Conservation (phyloP, 2,113 vertebrate genomes). For the Prochilodus magdalenae region DNA sequence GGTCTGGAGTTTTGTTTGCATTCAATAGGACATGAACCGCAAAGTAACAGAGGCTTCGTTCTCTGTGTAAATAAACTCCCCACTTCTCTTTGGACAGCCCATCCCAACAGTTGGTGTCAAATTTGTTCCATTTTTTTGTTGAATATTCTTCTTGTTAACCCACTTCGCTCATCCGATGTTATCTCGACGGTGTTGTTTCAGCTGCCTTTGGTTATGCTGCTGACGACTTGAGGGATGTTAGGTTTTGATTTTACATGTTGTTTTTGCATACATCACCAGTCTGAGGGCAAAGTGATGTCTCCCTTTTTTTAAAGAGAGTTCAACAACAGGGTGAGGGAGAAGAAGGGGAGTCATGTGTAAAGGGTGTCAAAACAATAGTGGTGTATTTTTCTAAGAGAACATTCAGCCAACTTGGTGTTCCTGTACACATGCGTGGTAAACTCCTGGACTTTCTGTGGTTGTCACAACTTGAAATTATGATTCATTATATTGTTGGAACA, state of each 20-base stretch:
- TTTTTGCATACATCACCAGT: conserved; percentile 16
- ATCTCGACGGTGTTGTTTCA: conserved; percentile 17
- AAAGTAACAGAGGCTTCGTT: background rate
- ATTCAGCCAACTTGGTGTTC: background rate
- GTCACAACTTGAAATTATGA: background rate
- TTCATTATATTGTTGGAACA: background rate
- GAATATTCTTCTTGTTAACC: background rate
- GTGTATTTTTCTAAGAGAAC: background rate
- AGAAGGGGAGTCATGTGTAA: too few relatives aligned
- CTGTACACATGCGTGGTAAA: background rate
- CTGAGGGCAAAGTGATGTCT: too few relatives aligned
- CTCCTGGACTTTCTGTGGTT: background rate
- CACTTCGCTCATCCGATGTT: conserved; percentile 15
- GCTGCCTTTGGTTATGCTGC: background rate
- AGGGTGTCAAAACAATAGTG: background rate
- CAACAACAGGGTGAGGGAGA: background rate
- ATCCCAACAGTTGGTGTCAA: background rate
- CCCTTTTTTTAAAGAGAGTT: background rate
- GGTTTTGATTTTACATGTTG: background rate
- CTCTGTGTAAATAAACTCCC: background rate
- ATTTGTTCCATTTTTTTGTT: background rate
- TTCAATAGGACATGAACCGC: background rate
- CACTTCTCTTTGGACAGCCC: background rate
- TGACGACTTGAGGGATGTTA: background rate
- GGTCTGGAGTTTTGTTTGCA: background rate